Evolutionary conservation across 1,140 invertebrate genomes (phyloP).

Genomic region (Eumeta japonica): DNA sequence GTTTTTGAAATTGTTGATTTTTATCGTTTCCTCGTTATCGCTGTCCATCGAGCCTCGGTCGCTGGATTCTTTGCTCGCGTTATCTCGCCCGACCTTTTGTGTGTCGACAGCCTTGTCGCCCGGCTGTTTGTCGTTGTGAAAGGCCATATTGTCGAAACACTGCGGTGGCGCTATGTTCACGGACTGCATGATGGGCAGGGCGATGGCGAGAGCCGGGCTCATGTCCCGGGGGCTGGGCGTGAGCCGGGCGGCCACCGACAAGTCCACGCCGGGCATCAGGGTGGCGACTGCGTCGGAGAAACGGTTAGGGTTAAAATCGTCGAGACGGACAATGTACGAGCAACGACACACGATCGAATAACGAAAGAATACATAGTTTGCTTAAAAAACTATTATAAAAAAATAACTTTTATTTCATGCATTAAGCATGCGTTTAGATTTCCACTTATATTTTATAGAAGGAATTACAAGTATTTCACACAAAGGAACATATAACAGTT

Average conservation of each 20-base stretch:
- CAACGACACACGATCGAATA: not conserved
- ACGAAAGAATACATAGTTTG: not conserved
- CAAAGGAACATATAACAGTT: too few species aligned
- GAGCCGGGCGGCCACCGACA: conserved; percentile 45
- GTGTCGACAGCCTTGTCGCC: conserved; percentile 19
- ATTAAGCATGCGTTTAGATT: too few species aligned
- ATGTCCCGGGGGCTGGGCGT: conserved; percentile 50
- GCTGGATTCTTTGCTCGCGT: conserved; percentile 28
- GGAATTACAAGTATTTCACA: too few species aligned
- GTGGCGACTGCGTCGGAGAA: conserved; percentile 46
- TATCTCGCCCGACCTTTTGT: conserved; percentile 16
- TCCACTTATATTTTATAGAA: too few species aligned
- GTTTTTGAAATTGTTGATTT: conserved; percentile 39
- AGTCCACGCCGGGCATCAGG: conserved; percentile 51
- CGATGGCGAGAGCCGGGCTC: conserved; percentile 44
- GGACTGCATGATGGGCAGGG: conserved; percentile 53
- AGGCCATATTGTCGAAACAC: conserved; percentile 55
- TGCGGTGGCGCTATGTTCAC: conserved; percentile 47
- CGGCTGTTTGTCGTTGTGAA: conserved; percentile 30
- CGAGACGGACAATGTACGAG: not conserved
- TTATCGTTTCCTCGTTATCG: conserved; percentile 26
- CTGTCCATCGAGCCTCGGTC: conserved; percentile 35
- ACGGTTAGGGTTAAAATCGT: not conserved
- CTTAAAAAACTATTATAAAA: too few species aligned
- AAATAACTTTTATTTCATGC: too few species aligned